Base-by-base conservation (phyloP, 2,113 vertebrate species). In the Zosterops borbonicus region DNA sequence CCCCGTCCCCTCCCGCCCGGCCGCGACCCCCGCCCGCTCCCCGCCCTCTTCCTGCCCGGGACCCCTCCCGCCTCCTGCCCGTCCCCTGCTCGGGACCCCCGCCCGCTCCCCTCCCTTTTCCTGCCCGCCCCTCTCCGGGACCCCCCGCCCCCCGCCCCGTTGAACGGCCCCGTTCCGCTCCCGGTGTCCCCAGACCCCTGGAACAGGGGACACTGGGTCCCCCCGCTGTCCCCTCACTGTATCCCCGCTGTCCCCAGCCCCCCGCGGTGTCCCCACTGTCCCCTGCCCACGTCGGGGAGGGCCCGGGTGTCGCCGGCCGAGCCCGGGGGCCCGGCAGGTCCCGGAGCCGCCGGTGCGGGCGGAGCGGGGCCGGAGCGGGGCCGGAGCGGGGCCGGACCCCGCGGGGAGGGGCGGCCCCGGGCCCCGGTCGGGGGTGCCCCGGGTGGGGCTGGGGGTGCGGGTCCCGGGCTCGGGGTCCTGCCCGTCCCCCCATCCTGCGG, bases 401-500 rank as follows among this genome's bases (percentile, higher is more conserved):
- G 42, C 21, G 27, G 63, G 16, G 5, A 21, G 63, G 16, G 52
- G 78, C 50, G 29, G 64, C 19, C 29, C 63, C 35, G 18, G 35
- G 53, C 19, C 55, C 35, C 35, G 53, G 35, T 35, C 64, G n/a
- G 53, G 35, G 33, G 11, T 39, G n/a, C 9, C 42, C 29, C 33
- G 55, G 46, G 3, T n/a, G 68, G 35, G 60, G 47, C 28, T 16
- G 14, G 35, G 29, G 47, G n/a, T 3, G 46, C 5, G 7, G 49
- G 29, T 3, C 31, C 5, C 6, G 47, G 15, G 9, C 24, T 53
- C 12, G 5, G 74, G 9, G 29, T 88, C 25, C 64, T 11, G n/a
- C 17, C 14, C 37, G 29, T 62, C 5, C 37, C 25, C 24, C 4
- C 14, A 1, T 18, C 27, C 29, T 0, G 8, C 5, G 39, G 2